A percentile compares a stretch with the other conserved stretches of the same genome.
Conservation (phyloP, 2,113 vertebrate genomes). For the Xiphias gladius region DNA sequence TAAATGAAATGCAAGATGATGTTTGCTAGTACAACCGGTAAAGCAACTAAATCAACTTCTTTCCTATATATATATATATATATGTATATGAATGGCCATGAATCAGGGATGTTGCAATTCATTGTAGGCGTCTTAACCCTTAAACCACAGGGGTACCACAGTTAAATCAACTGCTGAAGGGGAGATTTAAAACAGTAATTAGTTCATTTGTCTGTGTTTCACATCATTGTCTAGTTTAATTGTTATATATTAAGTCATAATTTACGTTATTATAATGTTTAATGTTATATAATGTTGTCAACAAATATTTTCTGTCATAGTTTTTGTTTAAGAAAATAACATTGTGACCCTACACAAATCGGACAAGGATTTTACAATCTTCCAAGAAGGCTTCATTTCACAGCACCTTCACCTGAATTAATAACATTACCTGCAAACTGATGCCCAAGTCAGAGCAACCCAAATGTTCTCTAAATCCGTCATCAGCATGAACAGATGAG, state of each 20-base stretch:
- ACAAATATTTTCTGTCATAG: too few species aligned
- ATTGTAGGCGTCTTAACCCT: too few species aligned
- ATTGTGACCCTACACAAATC: not conserved
- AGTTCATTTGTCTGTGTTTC: not conserved
- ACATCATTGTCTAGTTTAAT: not conserved
- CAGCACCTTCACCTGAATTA: not conserved
- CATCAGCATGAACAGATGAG: not conserved
- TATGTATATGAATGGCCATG: too few species aligned
- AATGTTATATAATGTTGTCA: too few species aligned
- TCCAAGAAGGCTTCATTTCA: not conserved
- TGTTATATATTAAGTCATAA: not conserved
- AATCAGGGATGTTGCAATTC: too few species aligned
- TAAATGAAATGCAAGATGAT: too few species aligned
- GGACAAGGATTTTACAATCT: not conserved
- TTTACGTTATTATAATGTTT: too few species aligned
- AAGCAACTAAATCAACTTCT: too few species aligned
- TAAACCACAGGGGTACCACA: too few species aligned
- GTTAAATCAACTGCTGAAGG: too few species aligned
- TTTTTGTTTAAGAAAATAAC: not conserved
- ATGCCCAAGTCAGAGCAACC: not conserved
- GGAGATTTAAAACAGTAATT: not conserved
- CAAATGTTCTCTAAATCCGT: slow-evolving; percentile 7
- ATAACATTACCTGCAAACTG: not conserved
- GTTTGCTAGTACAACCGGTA: too few species aligned
- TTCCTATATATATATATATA: too few species aligned